These are phyloP conservation scores for Lucilia sericata DNA, from an alignment of 1,140 invertebrate species.

Conservation along the genomic window DNA sequence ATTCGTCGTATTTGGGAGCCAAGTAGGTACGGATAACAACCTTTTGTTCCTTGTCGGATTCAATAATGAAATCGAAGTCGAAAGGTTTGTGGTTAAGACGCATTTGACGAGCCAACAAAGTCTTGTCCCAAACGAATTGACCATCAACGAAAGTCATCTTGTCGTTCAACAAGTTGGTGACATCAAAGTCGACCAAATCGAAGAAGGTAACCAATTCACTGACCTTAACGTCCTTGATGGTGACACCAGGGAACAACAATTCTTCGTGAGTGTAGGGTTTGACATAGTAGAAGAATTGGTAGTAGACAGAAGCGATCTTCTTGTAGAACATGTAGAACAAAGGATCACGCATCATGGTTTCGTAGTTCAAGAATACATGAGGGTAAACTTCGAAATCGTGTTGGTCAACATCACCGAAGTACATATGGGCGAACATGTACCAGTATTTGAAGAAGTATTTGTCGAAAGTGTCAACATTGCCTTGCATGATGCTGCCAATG, in stretches of 20 bases:
- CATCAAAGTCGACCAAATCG: conserved; percentile 76
- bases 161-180: conserved; percentile 73
- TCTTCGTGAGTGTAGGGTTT: conserved; percentile 43
- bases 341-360: conserved; percentile 74
- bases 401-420: conserved; percentile 54
- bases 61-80: conserved; percentile 71
- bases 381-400: conserved; percentile 65
- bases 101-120: conserved; percentile 56
- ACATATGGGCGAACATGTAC: conserved; percentile 66
- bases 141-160: conserved; percentile 47
- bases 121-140: conserved; percentile 28
- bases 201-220: conserved; percentile 79
- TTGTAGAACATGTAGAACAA: conserved; percentile 71
- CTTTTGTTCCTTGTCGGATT: conserved; percentile 68
- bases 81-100: conserved; percentile 77
- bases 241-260: conserved; percentile 46
- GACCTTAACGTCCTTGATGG: conserved; percentile 70
- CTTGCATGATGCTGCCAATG: conserved; percentile 75
- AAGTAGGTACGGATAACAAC: conserved; percentile 71
- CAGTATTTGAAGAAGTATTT: conserved; percentile 70
- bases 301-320: conserved; percentile 71
- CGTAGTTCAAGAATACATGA: conserved; percentile 68
- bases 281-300: conserved; percentile 21
- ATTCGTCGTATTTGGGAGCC: conserved; percentile 72
- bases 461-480: conserved; percentile 74